phyloP scores from a whole-genome alignment of 2,113 vertebrate genomes.

The Tetrax tetrax region DNA sequence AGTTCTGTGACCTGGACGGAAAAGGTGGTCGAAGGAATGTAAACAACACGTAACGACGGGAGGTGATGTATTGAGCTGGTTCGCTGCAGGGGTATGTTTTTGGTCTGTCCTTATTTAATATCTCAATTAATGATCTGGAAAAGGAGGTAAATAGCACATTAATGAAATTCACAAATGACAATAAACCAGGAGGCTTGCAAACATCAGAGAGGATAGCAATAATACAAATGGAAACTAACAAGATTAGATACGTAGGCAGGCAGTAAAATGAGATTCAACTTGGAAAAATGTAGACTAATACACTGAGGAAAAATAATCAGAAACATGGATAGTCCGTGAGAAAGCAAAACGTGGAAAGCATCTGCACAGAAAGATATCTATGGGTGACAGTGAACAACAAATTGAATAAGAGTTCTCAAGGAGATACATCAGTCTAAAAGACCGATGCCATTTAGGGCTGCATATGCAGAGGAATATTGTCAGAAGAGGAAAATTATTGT shows the following conservation, averaged over 20 bases:
- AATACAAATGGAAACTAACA: constrained; percentile 42
- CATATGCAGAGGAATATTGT: background rate
- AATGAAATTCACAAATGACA: constrained; percentile 71
- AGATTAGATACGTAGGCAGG: constrained; percentile 50
- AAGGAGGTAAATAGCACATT: constrained; percentile 50
- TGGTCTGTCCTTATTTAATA: constrained; percentile 55
- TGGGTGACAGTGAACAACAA: background rate
- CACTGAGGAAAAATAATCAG: constrained; percentile 35
- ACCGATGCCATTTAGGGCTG: background rate
- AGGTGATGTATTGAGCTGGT: background rate
- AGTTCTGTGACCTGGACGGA: background rate
- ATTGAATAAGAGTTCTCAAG: background rate
- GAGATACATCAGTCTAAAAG: constrained; percentile 25
- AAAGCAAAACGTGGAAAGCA: constrained; percentile 48
- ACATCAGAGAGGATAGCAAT: constrained; percentile 13
- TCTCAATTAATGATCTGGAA: constrained; percentile 71
- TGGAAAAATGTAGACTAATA: constrained; percentile 39
- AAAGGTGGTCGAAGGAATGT: background rate
- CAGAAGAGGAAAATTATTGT: constrained; percentile 4
- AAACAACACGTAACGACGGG: background rate
- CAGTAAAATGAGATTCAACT: constrained; percentile 45
- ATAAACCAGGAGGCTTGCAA: constrained; percentile 37
- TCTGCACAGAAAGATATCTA: background rate
- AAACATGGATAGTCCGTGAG: background rate
- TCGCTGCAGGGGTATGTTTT: background rate